Conservation (phyloP, 53 echinoderm and acorn worm species). For the Patiria pectinifera region DNA sequence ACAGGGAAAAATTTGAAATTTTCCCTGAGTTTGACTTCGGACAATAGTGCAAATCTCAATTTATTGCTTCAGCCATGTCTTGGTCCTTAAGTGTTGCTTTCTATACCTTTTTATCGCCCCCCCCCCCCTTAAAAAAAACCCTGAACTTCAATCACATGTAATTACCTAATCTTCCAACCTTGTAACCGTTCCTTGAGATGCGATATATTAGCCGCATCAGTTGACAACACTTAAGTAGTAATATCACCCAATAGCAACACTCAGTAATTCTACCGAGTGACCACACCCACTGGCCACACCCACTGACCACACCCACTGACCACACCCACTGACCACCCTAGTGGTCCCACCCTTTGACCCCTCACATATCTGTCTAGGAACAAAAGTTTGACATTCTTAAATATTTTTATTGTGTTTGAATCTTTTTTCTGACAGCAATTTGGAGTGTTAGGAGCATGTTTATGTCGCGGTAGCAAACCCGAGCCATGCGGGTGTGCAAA, state of each 20-base stretch:
- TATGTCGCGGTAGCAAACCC: constrained; percentile 82
- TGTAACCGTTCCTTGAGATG: no score
- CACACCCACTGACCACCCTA: not conserved
- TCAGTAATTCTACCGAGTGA: not conserved
- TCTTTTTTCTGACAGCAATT: constrained; percentile 73
- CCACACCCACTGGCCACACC: not conserved
- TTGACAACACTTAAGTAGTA: no score
- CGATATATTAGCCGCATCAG: no score
- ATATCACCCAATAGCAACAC: not conserved
- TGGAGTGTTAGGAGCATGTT: constrained; percentile 87
- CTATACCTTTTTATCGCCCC: not conserved
- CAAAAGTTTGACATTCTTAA: not conserved
- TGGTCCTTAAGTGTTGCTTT: no score
- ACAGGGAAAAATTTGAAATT: no score
- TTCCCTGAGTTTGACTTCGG: no score
- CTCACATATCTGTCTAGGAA: not conserved
- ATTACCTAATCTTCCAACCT: no score
- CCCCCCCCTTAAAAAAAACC: not conserved
- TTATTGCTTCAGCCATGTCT: no score
- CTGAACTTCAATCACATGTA: no score
- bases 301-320: not conserved
- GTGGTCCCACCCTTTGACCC: not conserved
- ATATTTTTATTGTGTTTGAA: not conserved
- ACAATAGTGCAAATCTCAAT: no score
- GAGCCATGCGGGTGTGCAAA: constrained; percentile 96